Base-by-base conservation (phyloP, 1,140 invertebrate genomes). In the Calosoma granatense region DNA sequence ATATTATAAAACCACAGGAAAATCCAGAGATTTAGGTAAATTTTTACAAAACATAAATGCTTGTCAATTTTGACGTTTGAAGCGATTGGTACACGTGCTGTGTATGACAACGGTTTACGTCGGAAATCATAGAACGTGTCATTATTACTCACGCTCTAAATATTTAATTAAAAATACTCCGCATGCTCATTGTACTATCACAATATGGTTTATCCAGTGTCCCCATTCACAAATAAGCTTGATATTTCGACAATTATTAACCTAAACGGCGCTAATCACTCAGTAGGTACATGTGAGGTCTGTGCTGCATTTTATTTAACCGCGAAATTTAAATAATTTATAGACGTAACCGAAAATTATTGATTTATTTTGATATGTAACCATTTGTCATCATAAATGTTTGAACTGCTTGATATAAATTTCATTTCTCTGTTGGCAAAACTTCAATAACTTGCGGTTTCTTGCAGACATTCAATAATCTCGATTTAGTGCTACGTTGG, bases 401-500 rank as follows among this genome's bases (percentile, higher is more conserved):
- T n/a, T 47, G n/a, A 56, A 47, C 12, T 21, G 51, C 20, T 47
- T 20, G 51, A 19, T 9, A 12, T 15, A 47, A 12, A n/a, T 43
- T 1, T 22, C 17, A 14, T 20, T 23, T 6, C 51, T 15, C 17
- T 20, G n/a, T 39, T 12, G 11, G n/a, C 11, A 39, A 12, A 39
- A 39, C 11, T n/a, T n/a, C n/a, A n/a, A n/a, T n/a, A n/a, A n/a
- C n/a, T n/a, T n/a, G n/a, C n/a, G n/a, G n/a, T n/a, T n/a, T n/a
- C n/a, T n/a, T n/a, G n/a, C n/a, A n/a, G n/a, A n/a, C n/a, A n/a
- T n/a, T n/a, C n/a, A n/a, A 66, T 26, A 66, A 57, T 19, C 41
- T 76, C 21, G 21, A 68, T n/a, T 58, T 70, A 52, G 61, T 75
- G 22, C 66, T 76, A 12, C 58, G 67, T 63, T 87, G 85, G 85